Base-by-base conservation (phyloP, 2,797 vertebrate genomes). In the Lerista edwardsae region DNA sequence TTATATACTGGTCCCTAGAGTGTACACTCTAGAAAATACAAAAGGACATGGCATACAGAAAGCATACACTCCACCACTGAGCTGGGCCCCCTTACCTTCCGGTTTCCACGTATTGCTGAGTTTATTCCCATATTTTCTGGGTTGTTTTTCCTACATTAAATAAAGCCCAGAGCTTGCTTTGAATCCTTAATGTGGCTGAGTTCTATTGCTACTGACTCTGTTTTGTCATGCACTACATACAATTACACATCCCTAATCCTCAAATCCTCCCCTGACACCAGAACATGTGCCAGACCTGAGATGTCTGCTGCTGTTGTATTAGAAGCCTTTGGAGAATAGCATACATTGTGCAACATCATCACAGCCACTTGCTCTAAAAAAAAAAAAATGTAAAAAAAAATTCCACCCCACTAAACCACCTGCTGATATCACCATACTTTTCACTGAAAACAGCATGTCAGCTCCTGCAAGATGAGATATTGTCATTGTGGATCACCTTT, bases 191-290 rank as follows among this genome's bases (percentile, higher is more conserved):
- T 92, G 88, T 73, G 36, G 77, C 88, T 0, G 47, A 92, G 89
- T 92, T 92, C 92, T 90, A 83, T 85, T 89, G 89, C 90, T 91
- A 89, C 91, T 94, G 90, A 90, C 73, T 94, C 94, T 93, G 92
- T 93, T 95, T 94, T 93, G 91, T 88, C 91, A 93, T 91, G 92
- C 93, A 91, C 90, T 94, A 88, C 88, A 93, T 91, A 91, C 73
- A 93, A 88, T 93, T 92, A 93, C 90, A 93, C 88, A 86, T 80
- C 89, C 88, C 90, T 93, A 94, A 95, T 91, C 94, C 86, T 69
- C 89, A 94, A 94, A 95, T 93, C 90, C 87, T 93, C 92, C 93
- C 91, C 80, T 47, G 91, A 91, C 64, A 85, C 85, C 72, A 41
- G 75, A 84, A 34, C 87, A 92, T 77, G 83, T 86, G 91, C 91